Percentiles rank a stretch among this genome's conserved stretches.
Evolutionary conservation across 2,888 invertebrate species (phyloP).

Genomic region (Hartigia nigra): DNA sequence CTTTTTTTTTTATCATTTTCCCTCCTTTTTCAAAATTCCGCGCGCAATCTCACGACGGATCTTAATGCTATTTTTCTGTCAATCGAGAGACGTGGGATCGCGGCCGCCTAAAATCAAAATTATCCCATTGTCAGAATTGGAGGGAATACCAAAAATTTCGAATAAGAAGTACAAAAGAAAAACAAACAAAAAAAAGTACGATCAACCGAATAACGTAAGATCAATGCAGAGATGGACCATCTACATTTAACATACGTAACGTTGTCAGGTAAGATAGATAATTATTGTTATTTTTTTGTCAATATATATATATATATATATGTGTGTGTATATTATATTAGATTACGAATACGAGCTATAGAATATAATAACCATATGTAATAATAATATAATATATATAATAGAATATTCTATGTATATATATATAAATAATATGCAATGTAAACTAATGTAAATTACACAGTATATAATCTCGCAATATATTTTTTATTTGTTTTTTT

Average conservation of each 20-base stretch:
- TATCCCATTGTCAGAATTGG: neutral
- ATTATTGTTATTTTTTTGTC: conserved; percentile 37
- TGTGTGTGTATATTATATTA: conserved; percentile 17
- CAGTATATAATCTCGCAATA: conserved; percentile 44
- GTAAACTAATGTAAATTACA: conserved; percentile 53
- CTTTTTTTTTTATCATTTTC: neutral
- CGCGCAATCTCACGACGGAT: neutral
- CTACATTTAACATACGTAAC: conserved; percentile 12
- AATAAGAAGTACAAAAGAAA: neutral
- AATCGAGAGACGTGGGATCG: neutral
- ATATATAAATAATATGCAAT: conserved; percentile 42
- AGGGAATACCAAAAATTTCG: neutral
- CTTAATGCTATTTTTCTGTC: neutral
- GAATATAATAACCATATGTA: conserved; percentile 34
- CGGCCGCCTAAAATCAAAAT: neutral
- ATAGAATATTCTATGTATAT: conserved; percentile 29
- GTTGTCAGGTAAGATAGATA: conserved; percentile 35
- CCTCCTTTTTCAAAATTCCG: neutral
- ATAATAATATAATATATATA: conserved; percentile 38
- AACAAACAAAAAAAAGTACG: neutral
- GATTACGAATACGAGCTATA: conserved; percentile 25
- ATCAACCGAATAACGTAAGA: neutral
- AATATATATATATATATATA: conserved; percentile 33
- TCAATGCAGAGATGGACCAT: neutral
- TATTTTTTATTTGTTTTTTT: too few species aligned